phyloP scores from a whole-genome alignment of 2,797 vertebrate species.

The Danio kyathit region DNA sequence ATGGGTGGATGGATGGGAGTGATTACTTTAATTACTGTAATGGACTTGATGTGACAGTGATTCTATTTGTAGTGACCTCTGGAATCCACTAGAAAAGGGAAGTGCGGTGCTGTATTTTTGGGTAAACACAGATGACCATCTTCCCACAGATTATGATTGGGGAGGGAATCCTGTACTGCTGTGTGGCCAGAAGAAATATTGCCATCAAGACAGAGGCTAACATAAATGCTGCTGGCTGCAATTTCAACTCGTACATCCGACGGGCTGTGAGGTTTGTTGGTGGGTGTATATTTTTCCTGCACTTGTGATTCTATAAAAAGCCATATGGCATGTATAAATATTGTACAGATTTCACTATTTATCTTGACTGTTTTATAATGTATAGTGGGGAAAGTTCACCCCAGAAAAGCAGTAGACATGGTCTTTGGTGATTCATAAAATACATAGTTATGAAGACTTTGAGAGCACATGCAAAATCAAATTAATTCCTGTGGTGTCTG shows the following conservation, averaged over 20 bases:
- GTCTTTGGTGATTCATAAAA: too few species aligned
- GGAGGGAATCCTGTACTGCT: slow-evolving; percentile 97
- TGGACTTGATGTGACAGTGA: slow-evolving; percentile 29
- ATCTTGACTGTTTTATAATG: background rate
- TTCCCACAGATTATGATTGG: slow-evolving; percentile 93
- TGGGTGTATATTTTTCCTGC: slow-evolving; percentile 68
- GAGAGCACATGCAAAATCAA: too few species aligned
- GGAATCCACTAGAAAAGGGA: slow-evolving; percentile 4
- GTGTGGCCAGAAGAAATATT: slow-evolving; percentile 87
- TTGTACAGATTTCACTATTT: background rate
- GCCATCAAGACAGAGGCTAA: slow-evolving; percentile 87
- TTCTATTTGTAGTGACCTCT: slow-evolving; percentile 22
- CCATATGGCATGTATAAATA: background rate
- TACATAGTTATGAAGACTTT: too few species aligned
- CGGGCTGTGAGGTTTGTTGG: slow-evolving; percentile 96
- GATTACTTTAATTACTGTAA: slow-evolving; percentile 38
- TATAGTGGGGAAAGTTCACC: too few species aligned
- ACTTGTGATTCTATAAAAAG: background rate
- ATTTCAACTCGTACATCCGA: slow-evolving; percentile 98
- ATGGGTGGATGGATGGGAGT: background rate
- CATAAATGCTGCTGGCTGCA: slow-evolving; percentile 97
- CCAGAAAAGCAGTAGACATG: too few species aligned
- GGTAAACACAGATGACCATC: slow-evolving; percentile 39
- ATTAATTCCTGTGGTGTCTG: too few species aligned
- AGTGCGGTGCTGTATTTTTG: background rate